phyloP scores from a whole-genome alignment of 23 tunicate genomes.

The Oikopleura vanhoeffeni region DNA sequence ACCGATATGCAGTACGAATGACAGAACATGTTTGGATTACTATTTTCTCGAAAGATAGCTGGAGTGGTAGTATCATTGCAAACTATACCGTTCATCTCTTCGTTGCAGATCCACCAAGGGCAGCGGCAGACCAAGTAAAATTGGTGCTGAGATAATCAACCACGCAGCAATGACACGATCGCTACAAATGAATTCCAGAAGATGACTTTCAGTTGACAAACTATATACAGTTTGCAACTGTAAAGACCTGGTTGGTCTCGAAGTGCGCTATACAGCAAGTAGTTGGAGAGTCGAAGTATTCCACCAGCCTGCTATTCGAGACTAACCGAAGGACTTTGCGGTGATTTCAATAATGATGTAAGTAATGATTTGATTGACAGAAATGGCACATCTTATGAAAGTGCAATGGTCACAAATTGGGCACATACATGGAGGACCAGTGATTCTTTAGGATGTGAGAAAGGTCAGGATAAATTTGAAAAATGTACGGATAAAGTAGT shows the following conservation, averaged over 20 bases:
- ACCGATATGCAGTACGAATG: neutral
- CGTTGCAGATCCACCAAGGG: slow-evolving; percentile 12
- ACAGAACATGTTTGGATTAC: slow-evolving; percentile 5
- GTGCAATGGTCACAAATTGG: neutral
- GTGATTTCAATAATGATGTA: slow-evolving; percentile 14
- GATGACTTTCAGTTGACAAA: neutral
- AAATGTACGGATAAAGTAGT: neutral
- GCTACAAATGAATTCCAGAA: neutral
- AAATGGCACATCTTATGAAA: neutral
- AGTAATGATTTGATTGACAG: slow-evolving; percentile 10
- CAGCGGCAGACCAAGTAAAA: neutral
- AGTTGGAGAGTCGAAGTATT: neutral
- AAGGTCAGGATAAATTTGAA: slow-evolving; percentile 16
- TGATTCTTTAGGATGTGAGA: neutral
- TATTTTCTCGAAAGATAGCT: neutral
- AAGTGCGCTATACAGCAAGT: neutral
- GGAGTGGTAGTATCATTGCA: neutral
- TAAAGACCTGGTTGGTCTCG: neutral
- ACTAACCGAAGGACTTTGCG: slow-evolving; percentile 18
- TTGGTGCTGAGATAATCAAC: neutral
- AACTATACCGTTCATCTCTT: neutral
- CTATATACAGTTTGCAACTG: neutral
- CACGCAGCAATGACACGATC: neutral
- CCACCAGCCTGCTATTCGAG: neutral
- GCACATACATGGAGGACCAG: slow-evolving; percentile 10